A percentile compares a stretch with the other conserved stretches of the same genome.
phyloP scores from a whole-genome alignment of 2,888 invertebrate genomes.

The Phrixothrix hirtus region DNA sequence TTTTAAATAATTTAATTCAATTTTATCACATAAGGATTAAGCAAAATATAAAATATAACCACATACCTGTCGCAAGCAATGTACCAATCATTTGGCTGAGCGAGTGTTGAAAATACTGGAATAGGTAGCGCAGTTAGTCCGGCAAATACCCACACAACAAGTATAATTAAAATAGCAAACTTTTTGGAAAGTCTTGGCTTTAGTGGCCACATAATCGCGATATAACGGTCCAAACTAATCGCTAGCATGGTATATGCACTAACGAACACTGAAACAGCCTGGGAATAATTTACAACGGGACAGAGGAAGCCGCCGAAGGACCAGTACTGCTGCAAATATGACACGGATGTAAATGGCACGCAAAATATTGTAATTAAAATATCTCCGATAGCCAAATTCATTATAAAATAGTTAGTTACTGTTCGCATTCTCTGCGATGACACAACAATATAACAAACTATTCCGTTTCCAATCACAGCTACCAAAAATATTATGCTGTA shows the following conservation, averaged over 20 bases:
- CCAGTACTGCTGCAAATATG: conserved; percentile 82
- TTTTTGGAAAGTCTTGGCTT: conserved; percentile 78
- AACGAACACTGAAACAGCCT: conserved; percentile 79
- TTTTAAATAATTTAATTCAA: too few relatives aligned
- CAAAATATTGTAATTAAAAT: conserved; percentile 88
- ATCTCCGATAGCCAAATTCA: conserved; percentile 87
- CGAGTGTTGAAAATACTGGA: conserved; percentile 70
- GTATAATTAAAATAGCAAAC: conserved; percentile 70
- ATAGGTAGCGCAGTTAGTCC: conserved; percentile 80
- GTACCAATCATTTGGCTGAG: conserved; percentile 67
- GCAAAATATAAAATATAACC: neutral
- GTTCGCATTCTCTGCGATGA: conserved; percentile 85
- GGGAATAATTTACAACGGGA: conserved; percentile 79
- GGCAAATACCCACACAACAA: conserved; percentile 75
- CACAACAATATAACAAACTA: conserved; percentile 85
- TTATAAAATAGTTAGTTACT: conserved; percentile 90
- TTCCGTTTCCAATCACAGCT: conserved; percentile 73
- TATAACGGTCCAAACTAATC: conserved; percentile 87
- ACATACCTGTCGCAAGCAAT: conserved; percentile 64
- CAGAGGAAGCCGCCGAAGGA: conserved; percentile 86
- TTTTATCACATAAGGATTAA: too few relatives aligned
- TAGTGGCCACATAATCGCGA: conserved; percentile 88
- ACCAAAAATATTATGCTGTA: conserved; percentile 74
- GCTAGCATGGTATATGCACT: conserved; percentile 90
- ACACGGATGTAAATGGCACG: conserved; percentile 87